A percentile compares a stretch with the other conserved stretches of the same genome.
Evolutionary conservation across 2,113 vertebrate species (phyloP).

Genomic region (Atherinomorus stipes): DNA sequence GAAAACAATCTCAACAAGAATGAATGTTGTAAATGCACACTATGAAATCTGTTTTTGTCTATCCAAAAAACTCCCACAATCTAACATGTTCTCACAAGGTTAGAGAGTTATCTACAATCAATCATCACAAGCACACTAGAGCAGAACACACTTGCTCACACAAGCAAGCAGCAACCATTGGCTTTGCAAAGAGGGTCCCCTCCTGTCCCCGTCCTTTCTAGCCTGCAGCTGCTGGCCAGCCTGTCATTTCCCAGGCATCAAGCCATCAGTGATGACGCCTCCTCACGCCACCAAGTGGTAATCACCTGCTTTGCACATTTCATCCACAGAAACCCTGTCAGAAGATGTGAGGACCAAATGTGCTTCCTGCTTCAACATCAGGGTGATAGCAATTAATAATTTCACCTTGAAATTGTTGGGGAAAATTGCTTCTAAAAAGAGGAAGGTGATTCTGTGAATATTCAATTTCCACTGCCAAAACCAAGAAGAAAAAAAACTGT

Average conservation of each 20-base stretch:
- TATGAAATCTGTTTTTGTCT: neutral
- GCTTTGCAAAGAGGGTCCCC: conserved; percentile 61
- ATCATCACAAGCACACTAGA: conserved; percentile 48
- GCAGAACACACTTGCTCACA: conserved; percentile 52
- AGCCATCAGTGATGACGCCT: conserved; percentile 58
- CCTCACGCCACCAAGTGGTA: conserved; percentile 75
- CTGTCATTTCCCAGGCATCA: conserved; percentile 75
- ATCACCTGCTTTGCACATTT: conserved; percentile 45
- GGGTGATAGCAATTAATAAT: no score
- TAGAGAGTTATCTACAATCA: neutral
- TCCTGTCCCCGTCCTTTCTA: conserved; percentile 67
- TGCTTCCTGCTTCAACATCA: neutral
- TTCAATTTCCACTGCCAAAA: no score
- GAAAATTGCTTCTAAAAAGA: no score
- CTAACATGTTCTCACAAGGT: conserved; percentile 39
- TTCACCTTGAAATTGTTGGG: no score
- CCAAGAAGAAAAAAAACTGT: no score
- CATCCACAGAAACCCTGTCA: conserved; percentile 1
- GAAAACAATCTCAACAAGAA: neutral
- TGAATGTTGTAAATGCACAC: no score
- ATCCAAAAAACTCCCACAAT: neutral
- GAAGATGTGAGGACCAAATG: neutral
- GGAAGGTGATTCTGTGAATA: no score
- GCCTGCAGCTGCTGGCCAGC: conserved; percentile 77
- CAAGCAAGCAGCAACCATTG: conserved; percentile 66